These are phyloP conservation scores for Odontamblyopus lacepedii DNA, from an alignment of 2,797 vertebrate species.

Conservation along the genomic window DNA sequence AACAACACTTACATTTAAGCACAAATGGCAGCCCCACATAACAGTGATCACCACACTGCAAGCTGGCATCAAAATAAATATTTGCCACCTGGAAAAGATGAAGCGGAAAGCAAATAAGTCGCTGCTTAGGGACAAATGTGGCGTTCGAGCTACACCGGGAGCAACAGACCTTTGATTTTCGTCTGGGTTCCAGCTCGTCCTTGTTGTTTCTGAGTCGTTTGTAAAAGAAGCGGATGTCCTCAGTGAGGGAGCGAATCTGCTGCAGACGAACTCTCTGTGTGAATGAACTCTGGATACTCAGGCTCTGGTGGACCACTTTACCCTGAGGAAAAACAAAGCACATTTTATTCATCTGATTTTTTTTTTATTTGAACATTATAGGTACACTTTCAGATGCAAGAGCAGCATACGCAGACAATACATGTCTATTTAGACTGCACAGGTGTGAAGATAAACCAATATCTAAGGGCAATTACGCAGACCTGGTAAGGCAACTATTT, in stretches of 20 bases:
- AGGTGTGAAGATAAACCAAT: background rate
- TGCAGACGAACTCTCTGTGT: slow-evolving; percentile 95
- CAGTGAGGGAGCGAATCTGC: slow-evolving; percentile 90
- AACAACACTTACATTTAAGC: slow-evolving; percentile 87
- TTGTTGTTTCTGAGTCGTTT: slow-evolving; percentile 91
- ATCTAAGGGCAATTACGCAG: background rate
- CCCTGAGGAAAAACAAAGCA: slow-evolving; percentile 75
- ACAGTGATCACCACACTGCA: slow-evolving; percentile 94
- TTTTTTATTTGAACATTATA: background rate
- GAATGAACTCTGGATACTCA: slow-evolving; percentile 95
- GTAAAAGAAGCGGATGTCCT: slow-evolving; percentile 94
- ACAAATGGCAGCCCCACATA: slow-evolving; percentile 96
- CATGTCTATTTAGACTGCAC: background rate
- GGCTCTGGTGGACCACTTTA: slow-evolving; percentile 93
- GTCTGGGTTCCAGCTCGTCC: slow-evolving; percentile 92
- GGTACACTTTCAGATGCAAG: background rate
- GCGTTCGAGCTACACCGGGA: background rate
- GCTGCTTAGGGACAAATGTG: background rate
- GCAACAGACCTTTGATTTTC: slow-evolving; percentile 89
- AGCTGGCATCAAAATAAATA: slow-evolving; percentile 97
- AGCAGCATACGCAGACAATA: background rate
- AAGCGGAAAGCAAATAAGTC: slow-evolving; percentile 34
- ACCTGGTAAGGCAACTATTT: background rate
- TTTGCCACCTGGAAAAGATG: slow-evolving; percentile 91
- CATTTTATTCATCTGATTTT: background rate